These are phyloP conservation scores for Numenius arquata DNA, from an alignment of 2,113 vertebrate genomes.

Conservation along the genomic window DNA sequence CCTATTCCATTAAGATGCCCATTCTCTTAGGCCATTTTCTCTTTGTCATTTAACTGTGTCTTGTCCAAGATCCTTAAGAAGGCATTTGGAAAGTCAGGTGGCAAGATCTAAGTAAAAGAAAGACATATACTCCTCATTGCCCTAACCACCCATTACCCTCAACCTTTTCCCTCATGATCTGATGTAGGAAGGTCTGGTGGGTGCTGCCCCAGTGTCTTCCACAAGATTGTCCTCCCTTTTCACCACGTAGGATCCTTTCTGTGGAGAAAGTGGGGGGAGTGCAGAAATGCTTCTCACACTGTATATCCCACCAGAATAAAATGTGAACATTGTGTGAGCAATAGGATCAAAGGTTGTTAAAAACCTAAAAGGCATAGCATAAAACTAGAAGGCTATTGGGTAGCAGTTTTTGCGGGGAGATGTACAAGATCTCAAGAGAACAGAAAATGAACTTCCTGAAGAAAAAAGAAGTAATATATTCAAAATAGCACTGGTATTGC, in stretches of 20 bases:
- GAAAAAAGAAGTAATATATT: neutral
- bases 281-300: neutral
- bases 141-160: neutral
- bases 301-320: neutral
- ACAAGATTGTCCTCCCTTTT: neutral
- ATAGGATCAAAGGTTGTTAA: neutral
- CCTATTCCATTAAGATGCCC: neutral
- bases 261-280: neutral
- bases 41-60: neutral
- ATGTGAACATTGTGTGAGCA: neutral
- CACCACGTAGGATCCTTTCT: neutral
- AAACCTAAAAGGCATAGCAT: neutral
- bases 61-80: neutral
- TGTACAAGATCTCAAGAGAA: neutral
- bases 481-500: neutral
- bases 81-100: neutral
- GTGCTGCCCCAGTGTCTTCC: neutral
- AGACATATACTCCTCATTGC: neutral
- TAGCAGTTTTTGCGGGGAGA: neutral
- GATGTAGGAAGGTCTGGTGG: neutral
- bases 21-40: neutral
- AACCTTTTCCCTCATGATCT: neutral
- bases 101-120: neutral
- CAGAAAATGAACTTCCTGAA: constrained; percentile 4
- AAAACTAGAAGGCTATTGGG: neutral